Base-by-base conservation (phyloP, 2,888 invertebrate species). In the Pegoplata infirma region DNA sequence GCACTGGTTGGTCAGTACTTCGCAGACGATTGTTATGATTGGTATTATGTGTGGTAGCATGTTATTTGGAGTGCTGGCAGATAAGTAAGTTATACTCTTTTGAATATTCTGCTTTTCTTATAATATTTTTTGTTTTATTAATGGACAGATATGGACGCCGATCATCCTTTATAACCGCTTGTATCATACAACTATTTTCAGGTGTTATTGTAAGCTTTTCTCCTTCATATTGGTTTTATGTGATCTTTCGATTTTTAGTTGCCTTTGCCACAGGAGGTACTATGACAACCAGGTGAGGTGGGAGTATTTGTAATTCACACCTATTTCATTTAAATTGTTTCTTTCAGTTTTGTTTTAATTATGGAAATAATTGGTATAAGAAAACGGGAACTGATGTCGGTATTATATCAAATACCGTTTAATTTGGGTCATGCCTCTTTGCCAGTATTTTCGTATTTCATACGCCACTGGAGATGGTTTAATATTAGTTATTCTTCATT, bases 191-290 rank as follows among this genome's bases (percentile, higher is more conserved):
- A 89, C 90, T 95, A 3, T 86, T 93, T 74, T 91, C 93, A 17
- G 96, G 96, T 12, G 91, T 94, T 8, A 91, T 92, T 0, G 94
- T 94, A 17, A 94, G 94, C 0, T 91, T 94, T 79, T 93, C 94
- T 0, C 93, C 94, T 2, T 93, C 93, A 90, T 93, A 92, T 69
- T 88, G 89, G 86, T 82, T 90, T 5, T 94, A 95, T 84, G 91
- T 95, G 7, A 73, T 93, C 0, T 91, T 94, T 56, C 91, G 95
- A 49, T 94, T 95, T 85, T 84, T 95, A 17, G 91, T 93, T 12
- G 95, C 94, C 0, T 91, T 94, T 21, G 94, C 94, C 8, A 95
- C 95, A 1, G 95, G 95, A 53, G 96, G 96, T 40, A 94, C 94
- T 0, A 96, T 96, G 94, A 93, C 95, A 61, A 95, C 94, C 51